Base-by-base conservation (phyloP, 2,888 invertebrate genomes). In the Periphyllus acericola region DNA sequence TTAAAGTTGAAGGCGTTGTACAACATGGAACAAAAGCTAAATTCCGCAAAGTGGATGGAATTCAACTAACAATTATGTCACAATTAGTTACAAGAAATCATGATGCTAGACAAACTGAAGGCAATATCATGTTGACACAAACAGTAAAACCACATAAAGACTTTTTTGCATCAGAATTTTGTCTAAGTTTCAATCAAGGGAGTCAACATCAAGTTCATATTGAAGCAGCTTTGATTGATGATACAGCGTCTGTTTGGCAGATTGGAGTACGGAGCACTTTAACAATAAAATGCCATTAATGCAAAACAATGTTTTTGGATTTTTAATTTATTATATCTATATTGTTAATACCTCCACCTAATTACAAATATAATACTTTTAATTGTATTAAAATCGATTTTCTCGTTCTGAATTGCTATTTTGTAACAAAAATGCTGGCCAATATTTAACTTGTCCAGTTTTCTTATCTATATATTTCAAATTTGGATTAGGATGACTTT, bases 1-100 rank as follows among this genome's bases (percentile, higher is more conserved):
- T 98, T 40, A 98, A 97, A 93, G 96, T 98, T 3, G 98, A 98
- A 92, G 98, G 98, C 0, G 97, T 99, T 1, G 94, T 98, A 80
- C 95, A 96, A 90, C 95, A 95, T 90, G 95, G 94, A 40, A 93
- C 93, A 90, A 92, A 93, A 89, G 94, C 95, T 11, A 94, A 95
- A 9, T 96, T 94, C 91, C 93, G 96, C 68, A 93, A 94, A 90
- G 94, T 97, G 89, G 93, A 94, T 90, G 94, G 95, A 89, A 94
- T 96, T 89, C 93, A 95, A 90, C 93, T 97, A 60, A 94, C 94
- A 3, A 94, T 96, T 5, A 94, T 94, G 0, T 95, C 95, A 0
- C 93, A 94, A 90, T 92, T 94, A 83, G 75, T 80, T 11, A 81
- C 74, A 3, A 81, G 83, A 78, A 82, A 76, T 71, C 82, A 88